Evolutionary conservation across 2,113 vertebrate species (phyloP).

Genomic region (Ciconia stormi): DNA sequence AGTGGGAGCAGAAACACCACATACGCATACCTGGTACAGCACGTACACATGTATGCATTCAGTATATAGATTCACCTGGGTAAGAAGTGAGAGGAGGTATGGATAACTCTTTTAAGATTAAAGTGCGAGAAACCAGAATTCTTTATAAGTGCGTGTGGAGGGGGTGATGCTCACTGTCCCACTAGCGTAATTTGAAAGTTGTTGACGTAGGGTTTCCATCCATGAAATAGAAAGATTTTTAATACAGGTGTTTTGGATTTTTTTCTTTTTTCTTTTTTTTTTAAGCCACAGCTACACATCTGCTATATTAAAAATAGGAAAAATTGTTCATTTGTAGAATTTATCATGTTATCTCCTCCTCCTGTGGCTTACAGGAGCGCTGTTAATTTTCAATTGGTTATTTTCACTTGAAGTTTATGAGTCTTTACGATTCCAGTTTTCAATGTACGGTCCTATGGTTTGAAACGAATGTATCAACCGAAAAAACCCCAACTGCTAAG

Average conservation of each 20-base stretch:
- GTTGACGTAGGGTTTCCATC: background rate
- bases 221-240: rapidly evolving
- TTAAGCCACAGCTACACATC: background rate
- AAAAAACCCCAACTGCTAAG: background rate
- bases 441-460: background rate
- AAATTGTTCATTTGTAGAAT: background rate
- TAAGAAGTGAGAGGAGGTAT: background rate
- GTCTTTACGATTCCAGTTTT: background rate
- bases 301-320: background rate
- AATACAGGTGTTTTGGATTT: background rate
- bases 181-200: background rate
- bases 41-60: background rate
- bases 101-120: background rate
- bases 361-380: background rate
- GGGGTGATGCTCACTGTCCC: background rate
- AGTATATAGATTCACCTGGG: background rate
- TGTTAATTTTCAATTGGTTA: background rate
- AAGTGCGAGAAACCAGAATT: background rate
- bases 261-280: background rate
- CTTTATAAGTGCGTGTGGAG: rapidly evolving
- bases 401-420: background rate
- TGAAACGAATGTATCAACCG: background rate
- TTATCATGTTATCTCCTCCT: background rate
- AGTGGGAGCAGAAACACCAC: background rate
- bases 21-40: background rate